Conservation (phyloP, 2,113 vertebrate species). For the Laticauda colubrina region DNA sequence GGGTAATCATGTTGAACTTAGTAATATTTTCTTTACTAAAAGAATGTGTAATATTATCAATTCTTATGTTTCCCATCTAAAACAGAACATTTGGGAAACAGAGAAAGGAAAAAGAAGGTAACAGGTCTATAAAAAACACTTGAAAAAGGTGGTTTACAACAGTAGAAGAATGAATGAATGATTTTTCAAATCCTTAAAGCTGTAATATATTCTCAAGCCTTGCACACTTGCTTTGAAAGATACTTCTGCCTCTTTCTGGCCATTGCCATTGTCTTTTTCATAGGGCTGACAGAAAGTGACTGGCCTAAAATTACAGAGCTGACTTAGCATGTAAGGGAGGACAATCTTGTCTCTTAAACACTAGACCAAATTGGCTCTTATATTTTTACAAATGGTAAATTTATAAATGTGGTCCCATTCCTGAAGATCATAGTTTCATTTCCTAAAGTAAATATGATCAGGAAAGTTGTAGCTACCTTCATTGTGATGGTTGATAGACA, state of each 20-base stretch:
- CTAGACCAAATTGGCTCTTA: background rate
- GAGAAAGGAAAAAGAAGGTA: background rate
- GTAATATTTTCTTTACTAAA: background rate
- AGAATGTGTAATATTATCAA: background rate
- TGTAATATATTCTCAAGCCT: background rate
- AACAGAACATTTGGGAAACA: background rate
- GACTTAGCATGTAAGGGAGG: background rate
- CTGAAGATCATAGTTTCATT: slow-evolving; percentile 55
- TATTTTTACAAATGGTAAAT: slow-evolving; percentile 34
- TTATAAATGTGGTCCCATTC: slow-evolving; percentile 49
- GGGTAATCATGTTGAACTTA: background rate
- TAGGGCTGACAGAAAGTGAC: background rate
- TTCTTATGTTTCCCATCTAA: background rate
- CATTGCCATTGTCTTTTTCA: background rate
- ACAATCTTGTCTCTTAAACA: background rate
- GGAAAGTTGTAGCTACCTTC: background rate
- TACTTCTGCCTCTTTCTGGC: background rate
- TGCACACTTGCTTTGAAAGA: background rate
- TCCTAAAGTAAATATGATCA: slow-evolving; percentile 36
- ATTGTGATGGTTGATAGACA: background rate
- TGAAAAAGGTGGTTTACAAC: background rate
- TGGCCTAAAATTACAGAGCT: background rate
- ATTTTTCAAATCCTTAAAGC: background rate
- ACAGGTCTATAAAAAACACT: background rate
- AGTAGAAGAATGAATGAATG: background rate